These are phyloP conservation scores for Drosophila grimshawi DNA, from an alignment of 1,140 invertebrate species.

Conservation along the genomic window DNA sequence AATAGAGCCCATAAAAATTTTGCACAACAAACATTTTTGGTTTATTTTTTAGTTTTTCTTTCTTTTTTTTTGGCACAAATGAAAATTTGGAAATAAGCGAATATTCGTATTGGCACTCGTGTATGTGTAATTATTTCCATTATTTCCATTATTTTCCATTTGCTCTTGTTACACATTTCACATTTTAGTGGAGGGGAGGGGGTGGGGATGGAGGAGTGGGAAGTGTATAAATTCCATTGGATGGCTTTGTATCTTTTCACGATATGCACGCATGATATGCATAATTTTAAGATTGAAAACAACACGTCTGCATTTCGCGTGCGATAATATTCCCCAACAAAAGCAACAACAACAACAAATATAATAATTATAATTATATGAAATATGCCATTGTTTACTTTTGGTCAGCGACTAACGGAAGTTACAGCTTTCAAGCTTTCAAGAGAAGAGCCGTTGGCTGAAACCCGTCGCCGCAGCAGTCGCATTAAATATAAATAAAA, in stretches of 20 bases:
- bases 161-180: constrained; percentile 5
- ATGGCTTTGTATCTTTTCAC: constrained; percentile 33
- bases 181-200: background rate
- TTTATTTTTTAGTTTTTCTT: no score
- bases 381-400: constrained; percentile 65
- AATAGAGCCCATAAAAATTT: constrained; percentile 24
- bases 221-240: constrained; percentile 13
- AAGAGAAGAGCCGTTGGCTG: constrained; percentile 18
- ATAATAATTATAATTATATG: constrained; percentile 28
- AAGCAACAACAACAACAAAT: no score
- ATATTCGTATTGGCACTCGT: no score
- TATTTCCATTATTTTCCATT: background rate
- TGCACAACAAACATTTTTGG: constrained; percentile 18
- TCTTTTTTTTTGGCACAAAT: constrained; percentile 33
- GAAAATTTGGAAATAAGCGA: constrained; percentile 28
- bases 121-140: constrained; percentile 6
- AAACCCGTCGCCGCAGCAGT: constrained; percentile 17
- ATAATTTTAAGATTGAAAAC: constrained; percentile 17
- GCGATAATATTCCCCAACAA: constrained; percentile 16
- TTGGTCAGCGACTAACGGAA: constrained; percentile 66
- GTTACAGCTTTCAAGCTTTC: constrained; percentile 40
- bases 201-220: no score
- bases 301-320: constrained; percentile 54
- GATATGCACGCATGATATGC: constrained; percentile 38
- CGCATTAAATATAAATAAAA: constrained; percentile 45